These are phyloP conservation scores for Halcyon smyrnensis DNA, from an alignment of 2,797 vertebrate species.

Conservation along the genomic window DNA sequence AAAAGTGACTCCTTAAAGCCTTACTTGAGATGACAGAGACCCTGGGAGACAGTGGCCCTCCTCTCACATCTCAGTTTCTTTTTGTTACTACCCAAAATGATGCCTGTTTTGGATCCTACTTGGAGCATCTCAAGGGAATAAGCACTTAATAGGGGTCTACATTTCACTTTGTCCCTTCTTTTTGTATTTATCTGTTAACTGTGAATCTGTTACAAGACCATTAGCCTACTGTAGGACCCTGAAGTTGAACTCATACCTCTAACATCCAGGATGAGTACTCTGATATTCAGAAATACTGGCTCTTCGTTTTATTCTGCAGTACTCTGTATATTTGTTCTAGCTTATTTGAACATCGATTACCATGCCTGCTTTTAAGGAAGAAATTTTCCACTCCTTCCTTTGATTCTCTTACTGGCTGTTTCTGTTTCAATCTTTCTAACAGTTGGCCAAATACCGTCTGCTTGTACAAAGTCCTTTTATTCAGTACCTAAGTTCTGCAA, in stretches of 20 bases:
- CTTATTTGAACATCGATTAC: background rate
- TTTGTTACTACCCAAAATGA: background rate
- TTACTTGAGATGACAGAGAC: background rate
- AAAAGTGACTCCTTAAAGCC: background rate
- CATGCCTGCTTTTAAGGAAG: background rate
- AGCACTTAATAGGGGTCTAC: background rate
- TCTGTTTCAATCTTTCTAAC: background rate
- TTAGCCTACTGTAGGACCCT: background rate
- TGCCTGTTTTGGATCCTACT: background rate
- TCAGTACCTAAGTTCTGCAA: background rate
- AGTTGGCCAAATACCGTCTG: background rate
- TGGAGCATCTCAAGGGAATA: background rate
- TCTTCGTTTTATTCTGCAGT: background rate
- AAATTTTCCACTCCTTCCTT: background rate
- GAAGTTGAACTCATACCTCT: background rate
- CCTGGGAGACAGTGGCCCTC: background rate
- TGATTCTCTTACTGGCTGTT: background rate
- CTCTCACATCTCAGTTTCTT: background rate
- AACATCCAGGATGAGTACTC: background rate
- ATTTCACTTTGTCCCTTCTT: background rate
- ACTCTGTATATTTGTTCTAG: background rate
- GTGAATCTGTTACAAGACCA: background rate
- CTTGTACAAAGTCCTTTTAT: background rate
- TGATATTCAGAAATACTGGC: background rate
- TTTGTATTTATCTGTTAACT: background rate